Evolutionary conservation across 2,797 vertebrate genomes (phyloP), one percentile per base, ranked within the genome.

Genomic region (Percopsis omiscomaycus): DNA sequence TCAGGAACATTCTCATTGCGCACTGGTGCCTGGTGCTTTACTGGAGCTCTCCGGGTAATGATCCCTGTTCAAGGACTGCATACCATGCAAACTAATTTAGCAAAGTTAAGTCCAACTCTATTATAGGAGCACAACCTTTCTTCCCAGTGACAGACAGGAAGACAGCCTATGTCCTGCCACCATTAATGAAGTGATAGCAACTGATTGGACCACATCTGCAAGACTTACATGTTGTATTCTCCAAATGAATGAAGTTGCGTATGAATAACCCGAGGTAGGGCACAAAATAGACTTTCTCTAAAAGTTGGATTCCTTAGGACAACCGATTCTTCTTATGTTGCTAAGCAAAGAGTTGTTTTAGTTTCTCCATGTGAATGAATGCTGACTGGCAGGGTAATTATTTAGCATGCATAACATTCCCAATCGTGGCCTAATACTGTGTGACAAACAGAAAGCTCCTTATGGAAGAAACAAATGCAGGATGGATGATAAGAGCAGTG

Each of bases 391-490:
- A 42, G 37, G 6, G 9, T 65, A 77, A 87, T 88, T 78, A 86
- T 89, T 79, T 59, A 82, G n/a, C 55, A 44, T 65, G 62, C 46
- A 61, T 9, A 42, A 10, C 37, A 42, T 52, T 72, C 59, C 62
- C 48, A 74, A 63, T 71, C 82, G 69, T 75, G 74, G 69, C 69
- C 79, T 84, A 83, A 86, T 82, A 80, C 83, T 66, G 66, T 28
- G 22, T 71, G 77, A 74, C 82, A 86, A 74, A 71, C 66, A 88
- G 30, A 77, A 29, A 72, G 32, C 61, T 49, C 52, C 53, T 74
- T 66, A 74, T 68, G 65, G 53, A 77, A 76, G 74, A 83, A 83
- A 81, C 82, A 69, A 74, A 67, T 71, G 69, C 67, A 74, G 71
- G 69, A 80, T 66, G 74, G 74, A 84, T 55, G 66, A 76, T 70